Conservation (phyloP, 2,113 vertebrate genomes). For the Sorex araneus region DNA sequence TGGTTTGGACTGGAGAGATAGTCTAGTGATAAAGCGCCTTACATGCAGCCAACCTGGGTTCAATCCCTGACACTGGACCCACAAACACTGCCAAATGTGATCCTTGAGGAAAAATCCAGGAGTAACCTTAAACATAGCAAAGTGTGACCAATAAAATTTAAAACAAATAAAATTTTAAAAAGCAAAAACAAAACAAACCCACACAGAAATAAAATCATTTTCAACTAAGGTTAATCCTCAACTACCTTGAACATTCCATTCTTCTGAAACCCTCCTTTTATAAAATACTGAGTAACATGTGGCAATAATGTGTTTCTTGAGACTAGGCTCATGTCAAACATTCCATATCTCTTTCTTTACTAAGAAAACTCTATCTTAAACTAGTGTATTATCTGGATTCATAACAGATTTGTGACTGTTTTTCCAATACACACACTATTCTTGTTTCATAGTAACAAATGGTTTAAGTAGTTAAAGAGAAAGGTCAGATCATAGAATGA, state of each 20-base stretch:
- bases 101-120: too few relatives aligned
- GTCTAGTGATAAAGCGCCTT: too few relatives aligned
- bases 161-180: too few relatives aligned
- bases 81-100: too few relatives aligned
- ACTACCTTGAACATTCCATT: neutral
- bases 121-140: too few relatives aligned
- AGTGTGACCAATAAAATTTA: too few relatives aligned
- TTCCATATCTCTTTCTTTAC: neutral
- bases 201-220: neutral
- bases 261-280: neutral
- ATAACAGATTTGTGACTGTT: constrained; percentile 57
- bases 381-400: constrained; percentile 25
- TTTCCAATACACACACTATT: constrained; percentile 50
- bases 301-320: neutral
- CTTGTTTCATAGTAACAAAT: constrained; percentile 47
- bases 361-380: neutral
- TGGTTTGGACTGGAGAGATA: neutral
- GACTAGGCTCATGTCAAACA: neutral
- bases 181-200: too few relatives aligned
- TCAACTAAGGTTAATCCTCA: neutral
- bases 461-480: constrained; percentile 46
- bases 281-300: neutral
- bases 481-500: neutral
- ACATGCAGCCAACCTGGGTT: too few relatives aligned
- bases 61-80: too few relatives aligned